phyloP scores from a whole-genome alignment of 2,113 vertebrate genomes.

The Rhinopomastus cyanomelas region DNA sequence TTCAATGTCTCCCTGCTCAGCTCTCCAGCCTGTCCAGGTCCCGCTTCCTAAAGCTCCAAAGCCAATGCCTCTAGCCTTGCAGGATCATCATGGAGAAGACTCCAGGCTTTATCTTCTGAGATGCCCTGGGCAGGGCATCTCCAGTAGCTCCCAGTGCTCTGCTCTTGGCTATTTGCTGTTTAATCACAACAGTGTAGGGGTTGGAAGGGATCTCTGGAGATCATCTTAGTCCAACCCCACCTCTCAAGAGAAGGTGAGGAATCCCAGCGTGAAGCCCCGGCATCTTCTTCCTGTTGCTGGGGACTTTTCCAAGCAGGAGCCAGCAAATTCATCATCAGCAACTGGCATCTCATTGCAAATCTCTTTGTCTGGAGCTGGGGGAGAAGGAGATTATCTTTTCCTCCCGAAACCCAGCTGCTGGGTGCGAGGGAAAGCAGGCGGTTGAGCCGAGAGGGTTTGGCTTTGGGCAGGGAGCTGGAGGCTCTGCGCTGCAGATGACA shows the following conservation, averaged over 20 bases:
- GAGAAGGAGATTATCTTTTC: constrained; percentile 32
- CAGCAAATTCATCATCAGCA: background rate
- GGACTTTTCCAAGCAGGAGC: background rate
- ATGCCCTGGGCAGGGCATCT: background rate
- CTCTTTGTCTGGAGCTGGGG: background rate
- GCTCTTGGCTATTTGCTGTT: background rate
- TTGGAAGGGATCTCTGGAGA: too few species aligned
- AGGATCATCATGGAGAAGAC: too few species aligned
- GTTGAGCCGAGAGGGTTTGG: constrained; percentile 53
- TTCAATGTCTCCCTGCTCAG: too few species aligned
- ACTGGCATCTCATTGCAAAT: background rate
- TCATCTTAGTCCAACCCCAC: too few species aligned
- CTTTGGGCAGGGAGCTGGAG: constrained; percentile 39
- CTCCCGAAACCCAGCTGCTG: constrained; percentile 16
- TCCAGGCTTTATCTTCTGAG: too few species aligned
- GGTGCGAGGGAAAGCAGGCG: constrained; percentile 27
- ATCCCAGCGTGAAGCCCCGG: accelerated
- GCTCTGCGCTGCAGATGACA: constrained; percentile 66
- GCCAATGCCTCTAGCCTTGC: too few species aligned
- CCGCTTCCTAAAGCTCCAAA: too few species aligned
- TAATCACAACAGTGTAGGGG: too few species aligned
- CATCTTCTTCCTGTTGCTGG: background rate
- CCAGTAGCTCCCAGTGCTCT: background rate
- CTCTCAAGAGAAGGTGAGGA: background rate
- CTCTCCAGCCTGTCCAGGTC: too few species aligned